Evolutionary conservation across 2,888 invertebrate genomes (phyloP), one percentile per base, ranked within the genome.

Genomic region (Endomychus coccineus): DNA sequence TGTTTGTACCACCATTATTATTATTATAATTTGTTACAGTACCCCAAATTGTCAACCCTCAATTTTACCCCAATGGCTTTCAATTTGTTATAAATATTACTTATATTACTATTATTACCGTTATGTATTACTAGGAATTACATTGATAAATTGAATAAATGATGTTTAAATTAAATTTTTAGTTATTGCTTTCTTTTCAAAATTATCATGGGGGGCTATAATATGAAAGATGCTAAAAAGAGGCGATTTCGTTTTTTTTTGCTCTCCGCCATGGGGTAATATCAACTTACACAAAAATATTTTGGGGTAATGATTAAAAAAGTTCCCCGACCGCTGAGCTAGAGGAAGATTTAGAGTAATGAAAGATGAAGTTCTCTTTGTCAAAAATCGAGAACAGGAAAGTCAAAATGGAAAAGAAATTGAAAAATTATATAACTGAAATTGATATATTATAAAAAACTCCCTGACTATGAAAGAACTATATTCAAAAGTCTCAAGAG

Each of bases 151-250:
- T 40, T 40, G 40, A 40, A 40, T 40, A 39, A 42, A 40, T 36
- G 31, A 40, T 39, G 34, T 34, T 42, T 39, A 35, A 42, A 42
- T 39, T 42, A 10, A 45, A 45, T 32, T 48, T 43, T 38, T 51
- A 28, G 27, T 45, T 34, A 46, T 40, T 46, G 37, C 46, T 36
- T 46, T 40, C 40, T 46, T 46, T 45, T 39, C 42, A 44, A 45
- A 45, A 38, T 45, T 29, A 30, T 36, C 40, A 40, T 39, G 39
- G 36, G 39, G 6, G 39, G 39, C 39, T 34, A 39, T 36, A 38
- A n/a, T n/a, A n/a, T n/a, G n/a, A n/a, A n/a, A n/a, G n/a, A n/a
- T n/a, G n/a, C n/a, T n/a, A n/a, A 41, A 41, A 41, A 40, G 28
- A 41, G 41, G 41, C 39, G 33, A 27, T 41, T 41, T 41, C 38